Percentiles rank a stretch among this genome's conserved stretches.
phyloP scores from a whole-genome alignment of 2,797 vertebrate genomes.

The Bucorvus abyssinicus region DNA sequence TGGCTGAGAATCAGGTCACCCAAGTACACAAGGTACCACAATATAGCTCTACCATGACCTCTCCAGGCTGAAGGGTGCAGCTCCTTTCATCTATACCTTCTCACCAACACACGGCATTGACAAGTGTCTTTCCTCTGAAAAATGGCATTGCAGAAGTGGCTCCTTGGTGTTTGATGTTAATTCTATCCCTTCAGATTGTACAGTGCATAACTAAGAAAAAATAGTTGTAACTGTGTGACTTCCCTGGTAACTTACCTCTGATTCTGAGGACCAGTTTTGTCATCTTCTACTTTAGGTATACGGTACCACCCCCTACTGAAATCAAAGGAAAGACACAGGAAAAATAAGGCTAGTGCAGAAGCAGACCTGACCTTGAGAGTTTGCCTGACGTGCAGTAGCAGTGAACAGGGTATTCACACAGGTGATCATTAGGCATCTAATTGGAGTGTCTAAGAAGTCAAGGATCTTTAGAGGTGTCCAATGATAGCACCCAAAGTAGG shows the following conservation, averaged over 20 bases:
- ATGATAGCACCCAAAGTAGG: neutral
- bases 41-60: slow-evolving; percentile 42
- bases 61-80: slow-evolving; percentile 43
- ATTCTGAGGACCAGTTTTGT: neutral
- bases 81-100: neutral
- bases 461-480: neutral
- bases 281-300: neutral
- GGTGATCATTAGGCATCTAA: neutral
- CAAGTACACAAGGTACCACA: neutral
- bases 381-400: neutral
- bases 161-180: neutral
- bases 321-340: neutral
- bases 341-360: neutral
- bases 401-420: neutral
- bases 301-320: neutral
- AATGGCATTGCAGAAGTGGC: neutral
- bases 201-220: neutral
- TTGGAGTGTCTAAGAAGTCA: neutral
- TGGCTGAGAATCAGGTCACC: neutral
- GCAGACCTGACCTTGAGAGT: neutral
- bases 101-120: neutral
- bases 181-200: neutral
- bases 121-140: neutral
- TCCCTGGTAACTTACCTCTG: neutral
- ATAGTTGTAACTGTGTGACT: neutral